phyloP scores from a whole-genome alignment of 2,888 invertebrate genomes.

The Thelaira solivaga region DNA sequence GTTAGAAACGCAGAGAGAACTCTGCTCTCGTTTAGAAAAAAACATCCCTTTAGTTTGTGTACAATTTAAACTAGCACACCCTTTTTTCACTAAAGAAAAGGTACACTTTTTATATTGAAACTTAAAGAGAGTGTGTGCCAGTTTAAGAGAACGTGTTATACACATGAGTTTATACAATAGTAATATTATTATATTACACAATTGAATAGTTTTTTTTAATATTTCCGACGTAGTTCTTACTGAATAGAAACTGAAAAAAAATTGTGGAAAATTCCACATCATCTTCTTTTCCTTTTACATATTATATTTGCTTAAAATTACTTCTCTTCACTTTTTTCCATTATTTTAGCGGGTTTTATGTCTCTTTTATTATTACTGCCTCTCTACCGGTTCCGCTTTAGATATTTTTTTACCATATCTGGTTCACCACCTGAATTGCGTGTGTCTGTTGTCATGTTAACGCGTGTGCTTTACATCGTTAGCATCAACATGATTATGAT shows the following conservation, averaged over 20 bases:
- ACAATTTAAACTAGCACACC: slow-evolving; percentile 41
- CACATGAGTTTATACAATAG: slow-evolving; percentile 29
- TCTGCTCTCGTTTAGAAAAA: not conserved
- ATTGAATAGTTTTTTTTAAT: too few relatives aligned
- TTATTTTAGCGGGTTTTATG: not conserved
- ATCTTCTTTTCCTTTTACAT: not conserved
- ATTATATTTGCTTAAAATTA: not conserved
- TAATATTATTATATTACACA: not conserved
- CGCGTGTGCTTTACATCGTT: slow-evolving; percentile 59
- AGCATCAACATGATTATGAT: slow-evolving; percentile 43
- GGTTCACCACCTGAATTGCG: slow-evolving; percentile 52
- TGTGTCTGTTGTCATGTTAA: slow-evolving; percentile 63
- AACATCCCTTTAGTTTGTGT: slow-evolving; percentile 20
- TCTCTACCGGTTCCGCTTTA: slow-evolving; percentile 28
- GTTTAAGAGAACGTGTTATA: slow-evolving; percentile 6
- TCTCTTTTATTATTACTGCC: slow-evolving; percentile 7
- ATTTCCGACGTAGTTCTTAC: too few relatives aligned
- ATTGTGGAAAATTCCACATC: not conserved
- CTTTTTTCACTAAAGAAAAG: slow-evolving; percentile 29
- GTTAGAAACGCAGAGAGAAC: slow-evolving; percentile 15
- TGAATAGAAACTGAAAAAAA: too few relatives aligned
- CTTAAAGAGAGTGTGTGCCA: not conserved
- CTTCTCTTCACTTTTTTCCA: not conserved
- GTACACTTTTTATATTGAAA: not conserved
- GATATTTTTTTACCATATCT: slow-evolving; percentile 30